phyloP scores from a whole-genome alignment of 2,888 invertebrate genomes.

The Saturnia japonica region DNA sequence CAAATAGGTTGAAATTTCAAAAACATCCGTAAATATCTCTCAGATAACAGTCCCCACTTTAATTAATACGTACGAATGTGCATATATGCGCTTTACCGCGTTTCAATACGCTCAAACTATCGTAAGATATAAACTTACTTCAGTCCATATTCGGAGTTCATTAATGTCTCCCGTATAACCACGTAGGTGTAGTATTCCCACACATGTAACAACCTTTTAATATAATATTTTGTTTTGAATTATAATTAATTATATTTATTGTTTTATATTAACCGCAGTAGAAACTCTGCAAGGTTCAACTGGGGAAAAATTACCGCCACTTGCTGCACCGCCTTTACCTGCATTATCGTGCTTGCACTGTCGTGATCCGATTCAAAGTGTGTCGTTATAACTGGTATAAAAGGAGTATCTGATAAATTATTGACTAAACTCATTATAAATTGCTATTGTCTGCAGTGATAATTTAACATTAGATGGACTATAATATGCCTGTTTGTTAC shows the following conservation, averaged over 20 bases:
- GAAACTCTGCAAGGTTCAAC: background rate
- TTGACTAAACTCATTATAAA: too few species aligned
- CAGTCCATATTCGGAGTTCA: conserved; percentile 37
- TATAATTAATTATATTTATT: background rate
- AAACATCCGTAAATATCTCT: background rate
- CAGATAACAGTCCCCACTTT: background rate
- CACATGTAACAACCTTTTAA: background rate
- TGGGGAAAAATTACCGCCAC: background rate
- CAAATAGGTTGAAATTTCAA: too few species aligned
- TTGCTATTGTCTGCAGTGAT: too few species aligned
- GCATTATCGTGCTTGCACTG: background rate
- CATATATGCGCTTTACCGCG: background rate
- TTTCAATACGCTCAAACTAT: conserved; percentile 17
- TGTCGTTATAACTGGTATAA: too few species aligned
- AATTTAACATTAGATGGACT: too few species aligned
- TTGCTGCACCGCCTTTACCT: background rate
- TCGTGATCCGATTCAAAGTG: background rate
- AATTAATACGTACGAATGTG: conserved; percentile 5
- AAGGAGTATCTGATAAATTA: too few species aligned
- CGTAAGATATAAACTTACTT: conserved; percentile 23
- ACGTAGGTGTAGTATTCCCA: conserved; percentile 1
- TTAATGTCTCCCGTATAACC: conserved; percentile 35
- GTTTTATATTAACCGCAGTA: background rate
- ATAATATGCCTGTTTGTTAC: too few species aligned
- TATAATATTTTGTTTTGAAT: background rate